phyloP scores from a whole-genome alignment of 2,113 vertebrate genomes.

The Entelurus aequoreus region DNA sequence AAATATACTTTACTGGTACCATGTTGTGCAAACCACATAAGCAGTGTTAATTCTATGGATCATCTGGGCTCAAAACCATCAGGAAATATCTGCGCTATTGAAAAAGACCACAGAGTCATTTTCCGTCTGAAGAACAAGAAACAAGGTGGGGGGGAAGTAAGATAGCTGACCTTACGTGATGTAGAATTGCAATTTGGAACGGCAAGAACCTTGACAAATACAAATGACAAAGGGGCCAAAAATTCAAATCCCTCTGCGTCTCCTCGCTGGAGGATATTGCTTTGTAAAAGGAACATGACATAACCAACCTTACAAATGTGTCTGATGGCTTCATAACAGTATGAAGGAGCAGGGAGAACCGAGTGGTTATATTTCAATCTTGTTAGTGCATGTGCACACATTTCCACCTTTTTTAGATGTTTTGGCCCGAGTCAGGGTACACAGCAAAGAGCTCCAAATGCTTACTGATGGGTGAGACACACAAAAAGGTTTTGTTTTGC shows the following conservation, averaged over 20 bases:
- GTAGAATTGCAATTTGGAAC: constrained; percentile 65
- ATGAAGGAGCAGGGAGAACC: constrained; percentile 25
- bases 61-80: constrained; percentile 27
- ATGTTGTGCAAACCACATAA: too few relatives aligned
- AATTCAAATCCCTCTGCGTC: constrained; percentile 62
- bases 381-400: constrained; percentile 7
- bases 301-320: constrained; percentile 67
- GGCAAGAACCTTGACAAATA: constrained; percentile 60
- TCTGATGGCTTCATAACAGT: constrained; percentile 63
- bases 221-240: constrained; percentile 62
- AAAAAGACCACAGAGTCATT: constrained; percentile 38
- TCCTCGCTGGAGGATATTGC: constrained; percentile 57
- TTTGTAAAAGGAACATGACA: constrained; percentile 66
- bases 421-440: constrained; percentile 15
- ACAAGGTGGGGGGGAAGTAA: constrained; percentile 45
- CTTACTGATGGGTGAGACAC: constrained; percentile 17
- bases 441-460: constrained; percentile 12
- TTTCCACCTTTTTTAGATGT: constrained; percentile 26
- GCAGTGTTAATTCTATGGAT: not conserved
- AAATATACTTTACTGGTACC: too few relatives aligned
- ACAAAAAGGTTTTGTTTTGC: constrained; percentile 17
- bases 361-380: constrained; percentile 32
- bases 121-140: constrained; percentile 44
- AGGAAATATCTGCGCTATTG: constrained; percentile 13
- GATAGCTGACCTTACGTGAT: constrained; percentile 58